Percentiles rank a stretch among this genome's conserved stretches.
Conservation (phyloP, 2,113 vertebrate species). For the Alectura lathami region DNA sequence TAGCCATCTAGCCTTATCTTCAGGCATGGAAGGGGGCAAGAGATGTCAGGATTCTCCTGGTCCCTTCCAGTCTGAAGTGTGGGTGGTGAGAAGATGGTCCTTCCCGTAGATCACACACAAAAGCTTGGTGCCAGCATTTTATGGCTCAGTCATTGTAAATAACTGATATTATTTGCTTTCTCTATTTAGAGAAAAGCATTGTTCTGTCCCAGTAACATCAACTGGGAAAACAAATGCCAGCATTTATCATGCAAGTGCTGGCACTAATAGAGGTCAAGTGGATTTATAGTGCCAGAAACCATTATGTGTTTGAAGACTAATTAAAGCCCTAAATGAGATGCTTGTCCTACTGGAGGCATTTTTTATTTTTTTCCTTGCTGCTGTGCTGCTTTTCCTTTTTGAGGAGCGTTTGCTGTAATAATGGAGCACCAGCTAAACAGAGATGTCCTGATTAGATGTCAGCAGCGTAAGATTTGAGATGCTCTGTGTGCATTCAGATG, state of each 20-base stretch:
- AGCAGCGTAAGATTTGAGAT: neutral
- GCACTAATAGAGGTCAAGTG: slow-evolving; percentile 65
- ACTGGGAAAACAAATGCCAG: slow-evolving; percentile 45
- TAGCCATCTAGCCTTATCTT: neutral
- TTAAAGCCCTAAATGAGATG: slow-evolving; percentile 57
- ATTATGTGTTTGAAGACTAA: slow-evolving; percentile 66
- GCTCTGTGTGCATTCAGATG: neutral
- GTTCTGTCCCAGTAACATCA: slow-evolving; percentile 8
- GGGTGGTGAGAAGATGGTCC: neutral
- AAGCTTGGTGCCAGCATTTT: neutral
- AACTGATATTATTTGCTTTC: slow-evolving; percentile 17
- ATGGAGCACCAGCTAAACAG: neutral
- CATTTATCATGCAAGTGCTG: slow-evolving; percentile 39
- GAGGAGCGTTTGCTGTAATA: neutral
- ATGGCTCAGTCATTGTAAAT: neutral
- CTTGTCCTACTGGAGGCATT: slow-evolving; percentile 35
- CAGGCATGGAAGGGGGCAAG: neutral
- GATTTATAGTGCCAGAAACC: slow-evolving; percentile 57
- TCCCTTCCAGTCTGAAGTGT: neutral
- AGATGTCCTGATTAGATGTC: slow-evolving; percentile 35
- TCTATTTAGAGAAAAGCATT: neutral
- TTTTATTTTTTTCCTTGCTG: neutral
- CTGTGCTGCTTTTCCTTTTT: neutral
- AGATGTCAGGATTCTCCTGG: neutral
- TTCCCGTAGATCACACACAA: neutral